These are phyloP conservation scores for Lepidocolaptes lacrymiger DNA, from an alignment of 2,797 vertebrate species.

Conservation along the genomic window DNA sequence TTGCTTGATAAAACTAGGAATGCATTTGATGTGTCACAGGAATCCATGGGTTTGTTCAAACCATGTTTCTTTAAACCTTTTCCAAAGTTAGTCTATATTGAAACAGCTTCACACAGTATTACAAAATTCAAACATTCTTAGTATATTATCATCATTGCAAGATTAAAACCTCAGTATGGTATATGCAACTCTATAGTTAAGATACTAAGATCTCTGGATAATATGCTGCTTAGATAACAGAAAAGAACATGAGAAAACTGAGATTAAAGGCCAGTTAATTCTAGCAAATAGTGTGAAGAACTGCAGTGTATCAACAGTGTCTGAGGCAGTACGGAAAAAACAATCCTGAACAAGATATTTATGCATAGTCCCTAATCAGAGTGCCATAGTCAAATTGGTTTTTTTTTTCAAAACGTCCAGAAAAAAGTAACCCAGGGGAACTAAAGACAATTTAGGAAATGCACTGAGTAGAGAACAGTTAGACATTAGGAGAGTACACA, in stretches of 20 bases:
- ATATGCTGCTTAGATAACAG: not conserved
- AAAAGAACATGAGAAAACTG: not conserved
- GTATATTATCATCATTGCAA: not conserved
- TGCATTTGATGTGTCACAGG: not conserved
- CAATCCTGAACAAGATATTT: not conserved
- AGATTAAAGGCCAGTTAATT: not conserved
- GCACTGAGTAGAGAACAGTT: not conserved
- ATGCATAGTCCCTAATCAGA: not conserved
- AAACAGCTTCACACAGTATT: not conserved
- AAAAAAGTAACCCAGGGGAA: not conserved
- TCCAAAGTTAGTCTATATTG: not conserved
- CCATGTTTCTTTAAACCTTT: not conserved
- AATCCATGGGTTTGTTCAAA: not conserved
- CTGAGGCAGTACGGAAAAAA: not conserved
- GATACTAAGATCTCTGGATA: not conserved
- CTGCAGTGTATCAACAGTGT: not conserved
- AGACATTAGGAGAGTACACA: not conserved
- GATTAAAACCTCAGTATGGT: not conserved
- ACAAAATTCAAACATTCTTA: not conserved
- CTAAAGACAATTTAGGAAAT: not conserved
- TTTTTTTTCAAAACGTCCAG: not conserved
- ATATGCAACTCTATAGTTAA: not conserved
- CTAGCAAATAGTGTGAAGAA: not conserved
- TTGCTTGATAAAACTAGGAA: not conserved
- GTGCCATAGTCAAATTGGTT: not conserved